Percentiles rank a stretch among this genome's conserved stretches.
Conservation (phyloP, 2,797 vertebrate genomes). For the Todus mexicanus region DNA sequence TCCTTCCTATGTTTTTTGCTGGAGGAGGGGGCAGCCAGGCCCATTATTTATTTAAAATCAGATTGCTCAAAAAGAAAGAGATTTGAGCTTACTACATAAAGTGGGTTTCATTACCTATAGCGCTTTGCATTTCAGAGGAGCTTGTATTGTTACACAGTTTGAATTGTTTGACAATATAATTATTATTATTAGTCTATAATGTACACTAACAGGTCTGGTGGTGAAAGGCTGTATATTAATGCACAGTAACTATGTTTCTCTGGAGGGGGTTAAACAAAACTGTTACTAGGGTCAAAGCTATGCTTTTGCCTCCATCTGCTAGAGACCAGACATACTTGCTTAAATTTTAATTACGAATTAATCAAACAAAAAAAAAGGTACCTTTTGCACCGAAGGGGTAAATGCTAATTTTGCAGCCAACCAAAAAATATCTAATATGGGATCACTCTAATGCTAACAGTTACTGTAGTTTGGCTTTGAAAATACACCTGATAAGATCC, state of each 20-base stretch:
- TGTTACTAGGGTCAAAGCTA: conserved; percentile 47
- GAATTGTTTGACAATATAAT: conserved; percentile 69
- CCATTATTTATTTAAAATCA: conserved; percentile 51
- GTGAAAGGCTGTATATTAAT: conserved; percentile 62
- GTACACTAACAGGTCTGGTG: conserved; percentile 58
- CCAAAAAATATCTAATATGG: not conserved
- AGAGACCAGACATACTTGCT: conserved; percentile 3
- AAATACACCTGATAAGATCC: conserved; percentile 1
- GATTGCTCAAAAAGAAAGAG: conserved; percentile 38
- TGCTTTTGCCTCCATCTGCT: conserved; percentile 28
- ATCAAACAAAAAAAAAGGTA: conserved; percentile 17
- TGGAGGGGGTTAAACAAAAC: conserved; percentile 65
- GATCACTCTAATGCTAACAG: not conserved
- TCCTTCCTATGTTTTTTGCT: not conserved
- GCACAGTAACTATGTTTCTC: conserved; percentile 47
- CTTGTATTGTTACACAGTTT: conserved; percentile 52
- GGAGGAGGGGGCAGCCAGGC: not conserved
- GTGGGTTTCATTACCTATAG: conserved; percentile 58
- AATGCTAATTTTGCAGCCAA: conserved; percentile 4
- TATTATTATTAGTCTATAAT: conserved; percentile 65
- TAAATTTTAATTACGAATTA: conserved; percentile 58
- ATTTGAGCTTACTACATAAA: conserved; percentile 43
- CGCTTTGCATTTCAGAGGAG: conserved; percentile 30
- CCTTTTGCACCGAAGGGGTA: not conserved
- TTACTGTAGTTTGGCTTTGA: not conserved